Evolutionary conservation across 2,797 vertebrate genomes (phyloP).

Genomic region (Galaxias olidus): DNA sequence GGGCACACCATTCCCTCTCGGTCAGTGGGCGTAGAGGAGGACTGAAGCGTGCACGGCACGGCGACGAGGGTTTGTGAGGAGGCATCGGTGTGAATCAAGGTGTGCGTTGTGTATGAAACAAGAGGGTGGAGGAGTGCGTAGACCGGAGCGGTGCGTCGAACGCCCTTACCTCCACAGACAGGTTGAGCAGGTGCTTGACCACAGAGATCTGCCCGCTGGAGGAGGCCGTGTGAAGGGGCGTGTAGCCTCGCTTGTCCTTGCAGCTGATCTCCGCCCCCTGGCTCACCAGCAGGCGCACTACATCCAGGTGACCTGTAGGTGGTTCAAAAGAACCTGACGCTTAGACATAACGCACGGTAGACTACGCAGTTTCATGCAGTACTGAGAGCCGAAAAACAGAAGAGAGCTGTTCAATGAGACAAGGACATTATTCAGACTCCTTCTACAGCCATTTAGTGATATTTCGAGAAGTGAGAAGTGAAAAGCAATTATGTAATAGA

Average conservation of each 20-base stretch:
- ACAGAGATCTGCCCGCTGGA: conserved; percentile 91
- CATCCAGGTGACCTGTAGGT: conserved; percentile 88
- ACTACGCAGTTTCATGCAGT: no score
- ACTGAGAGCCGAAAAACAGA: no score
- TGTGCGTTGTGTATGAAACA: background rate
- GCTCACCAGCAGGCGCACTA: conserved; percentile 88
- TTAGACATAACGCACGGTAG: background rate
- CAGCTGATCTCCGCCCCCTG: conserved; percentile 94
- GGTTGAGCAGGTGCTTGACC: conserved; percentile 93
- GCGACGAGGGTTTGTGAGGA: background rate
- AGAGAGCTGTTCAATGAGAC: no score
- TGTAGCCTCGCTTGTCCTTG: conserved; percentile 98
- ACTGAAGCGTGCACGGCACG: background rate
- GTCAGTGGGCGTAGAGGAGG: background rate
- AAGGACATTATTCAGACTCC: no score
- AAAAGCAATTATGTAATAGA: no score
- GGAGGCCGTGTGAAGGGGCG: conserved; percentile 90
- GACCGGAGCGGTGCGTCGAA: background rate
- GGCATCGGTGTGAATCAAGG: background rate
- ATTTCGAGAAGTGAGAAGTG: background rate
- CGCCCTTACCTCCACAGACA: conserved; percentile 84
- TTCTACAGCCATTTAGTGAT: background rate
- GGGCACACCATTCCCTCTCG: background rate
- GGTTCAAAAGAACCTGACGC: conserved; percentile 16
- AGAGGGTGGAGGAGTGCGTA: background rate